These are phyloP conservation scores for Paracanthobrama guichenoti DNA, from an alignment of 2,113 vertebrate species.

Conservation along the genomic window DNA sequence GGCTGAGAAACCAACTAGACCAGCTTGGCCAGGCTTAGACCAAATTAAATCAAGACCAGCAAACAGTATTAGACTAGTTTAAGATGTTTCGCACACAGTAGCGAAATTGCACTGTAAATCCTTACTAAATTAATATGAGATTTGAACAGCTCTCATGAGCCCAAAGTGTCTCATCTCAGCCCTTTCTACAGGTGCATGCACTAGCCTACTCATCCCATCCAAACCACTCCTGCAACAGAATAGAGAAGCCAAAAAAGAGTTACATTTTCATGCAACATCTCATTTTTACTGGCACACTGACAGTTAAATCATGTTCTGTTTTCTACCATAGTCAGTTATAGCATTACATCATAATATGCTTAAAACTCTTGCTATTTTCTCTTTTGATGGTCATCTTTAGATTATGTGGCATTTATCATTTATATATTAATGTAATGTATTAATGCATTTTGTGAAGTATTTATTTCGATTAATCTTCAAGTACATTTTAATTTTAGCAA, in stretches of 20 bases:
- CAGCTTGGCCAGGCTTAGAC: background rate
- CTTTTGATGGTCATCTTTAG: background rate
- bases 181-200: slow-evolving; percentile 58
- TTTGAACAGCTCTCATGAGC: no score
- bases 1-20: background rate
- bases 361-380: background rate
- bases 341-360: background rate
- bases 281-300: background rate
- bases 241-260: background rate
- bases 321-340: background rate
- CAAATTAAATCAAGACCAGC: background rate
- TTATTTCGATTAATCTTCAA: background rate
- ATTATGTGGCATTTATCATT: background rate
- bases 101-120: background rate
- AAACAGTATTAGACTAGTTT: background rate
- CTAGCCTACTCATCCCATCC: background rate
- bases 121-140: background rate
- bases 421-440: background rate
- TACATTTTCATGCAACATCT: background rate
- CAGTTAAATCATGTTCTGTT: background rate
- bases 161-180: background rate
- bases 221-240: background rate
- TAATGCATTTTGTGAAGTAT: no score
- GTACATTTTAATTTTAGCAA: no score
- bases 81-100: background rate